phyloP scores from a whole-genome alignment of 2,113 vertebrate species.

The Xenopus tropicalis region DNA sequence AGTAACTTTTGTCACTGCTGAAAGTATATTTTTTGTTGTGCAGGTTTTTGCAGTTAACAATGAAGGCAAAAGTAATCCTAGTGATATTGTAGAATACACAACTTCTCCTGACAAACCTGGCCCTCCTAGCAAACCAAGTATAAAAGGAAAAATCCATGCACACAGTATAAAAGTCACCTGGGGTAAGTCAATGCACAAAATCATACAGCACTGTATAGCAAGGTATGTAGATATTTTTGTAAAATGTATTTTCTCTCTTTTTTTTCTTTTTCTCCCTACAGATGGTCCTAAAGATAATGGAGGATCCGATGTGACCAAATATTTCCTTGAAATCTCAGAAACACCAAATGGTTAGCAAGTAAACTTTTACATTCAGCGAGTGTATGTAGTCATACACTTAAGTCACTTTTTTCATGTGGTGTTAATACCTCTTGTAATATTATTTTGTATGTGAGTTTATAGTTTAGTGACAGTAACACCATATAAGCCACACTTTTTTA shows the following conservation, averaged over 20 bases:
- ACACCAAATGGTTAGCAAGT: slow-evolving; percentile 57
- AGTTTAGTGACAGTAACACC: no score
- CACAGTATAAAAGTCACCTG: slow-evolving; percentile 64
- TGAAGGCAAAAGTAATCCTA: slow-evolving; percentile 70
- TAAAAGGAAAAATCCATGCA: slow-evolving; percentile 65
- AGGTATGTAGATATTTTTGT: neutral
- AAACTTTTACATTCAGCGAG: neutral
- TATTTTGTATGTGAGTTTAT: no score
- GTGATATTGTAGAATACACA: slow-evolving; percentile 66
- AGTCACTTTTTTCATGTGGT: no score
- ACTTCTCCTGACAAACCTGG: slow-evolving; percentile 70
- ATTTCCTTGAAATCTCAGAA: slow-evolving; percentile 65
- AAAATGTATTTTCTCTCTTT: neutral
- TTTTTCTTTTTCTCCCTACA: slow-evolving; percentile 49
- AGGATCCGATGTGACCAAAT: slow-evolving; percentile 65
- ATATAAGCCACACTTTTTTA: no score
- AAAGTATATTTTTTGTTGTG: neutral
- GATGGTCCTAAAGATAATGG: slow-evolving; percentile 71
- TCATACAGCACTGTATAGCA: neutral
- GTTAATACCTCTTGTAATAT: no score
- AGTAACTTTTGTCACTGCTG: neutral
- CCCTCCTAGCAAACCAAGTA: slow-evolving; percentile 57
- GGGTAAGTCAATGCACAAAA: slow-evolving; percentile 57
- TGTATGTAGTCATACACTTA: neutral
- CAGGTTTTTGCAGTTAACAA: slow-evolving; percentile 70